Percentiles rank a stretch among this genome's conserved stretches.
Conservation (phyloP, 1,140 invertebrate genomes). For the Theocolax elegans region DNA sequence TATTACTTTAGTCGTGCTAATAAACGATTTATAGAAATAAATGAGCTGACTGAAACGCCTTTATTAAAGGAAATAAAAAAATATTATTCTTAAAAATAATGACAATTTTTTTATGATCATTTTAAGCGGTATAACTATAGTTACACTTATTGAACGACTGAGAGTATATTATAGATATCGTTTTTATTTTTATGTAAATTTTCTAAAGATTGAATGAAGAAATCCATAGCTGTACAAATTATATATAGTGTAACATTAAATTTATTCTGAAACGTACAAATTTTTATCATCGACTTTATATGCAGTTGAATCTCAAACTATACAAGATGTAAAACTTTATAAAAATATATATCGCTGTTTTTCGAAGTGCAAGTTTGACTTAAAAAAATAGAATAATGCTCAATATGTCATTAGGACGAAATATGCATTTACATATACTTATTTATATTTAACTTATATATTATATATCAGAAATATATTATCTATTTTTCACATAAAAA, state of each 20-base stretch:
- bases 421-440: constrained; percentile 30
- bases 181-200: too few relatives aligned
- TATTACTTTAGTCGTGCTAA: constrained; percentile 90
- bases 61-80: constrained; percentile 81
- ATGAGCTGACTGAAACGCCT: constrained; percentile 80
- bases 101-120: too few relatives aligned
- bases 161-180: too few relatives aligned
- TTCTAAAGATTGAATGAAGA: too few relatives aligned
- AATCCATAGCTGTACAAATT: too few relatives aligned
- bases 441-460: constrained; percentile 25
- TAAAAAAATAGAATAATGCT: too few relatives aligned
- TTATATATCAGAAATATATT: constrained; percentile 26
- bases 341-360: too few relatives aligned
- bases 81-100: constrained; percentile 81
- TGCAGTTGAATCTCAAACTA: background rate
- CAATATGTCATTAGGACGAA: background rate
- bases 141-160: too few relatives aligned
- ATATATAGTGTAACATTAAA: too few relatives aligned
- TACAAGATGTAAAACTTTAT: background rate
- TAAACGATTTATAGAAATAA: constrained; percentile 86
- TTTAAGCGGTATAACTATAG: too few relatives aligned
- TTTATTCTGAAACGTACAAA: too few relatives aligned
- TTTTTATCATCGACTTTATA: constrained; percentile 1
- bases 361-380: background rate
- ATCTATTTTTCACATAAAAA: constrained; percentile 22